Evolutionary conservation across 2,888 invertebrate genomes (phyloP).

Genomic region (Galeruca laticollis): DNA sequence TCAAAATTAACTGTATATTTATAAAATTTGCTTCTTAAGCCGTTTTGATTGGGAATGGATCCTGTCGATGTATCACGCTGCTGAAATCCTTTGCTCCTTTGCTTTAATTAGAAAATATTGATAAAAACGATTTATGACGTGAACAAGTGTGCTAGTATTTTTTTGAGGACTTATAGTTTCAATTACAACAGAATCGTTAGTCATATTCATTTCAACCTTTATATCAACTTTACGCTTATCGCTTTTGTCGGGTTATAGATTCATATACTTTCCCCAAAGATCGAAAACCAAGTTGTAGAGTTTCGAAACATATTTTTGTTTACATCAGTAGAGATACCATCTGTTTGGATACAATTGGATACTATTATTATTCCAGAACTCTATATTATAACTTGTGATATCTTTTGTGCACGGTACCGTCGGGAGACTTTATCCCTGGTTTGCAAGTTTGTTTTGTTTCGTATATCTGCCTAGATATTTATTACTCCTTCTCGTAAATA

Average conservation of each 20-base stretch:
- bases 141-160: no score
- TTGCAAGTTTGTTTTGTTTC: background rate
- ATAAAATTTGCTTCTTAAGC: no score
- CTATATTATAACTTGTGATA: slow-evolving; percentile 25
- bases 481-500: slow-evolving; percentile 3
- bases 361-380: slow-evolving; percentile 20
- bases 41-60: no score
- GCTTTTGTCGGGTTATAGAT: background rate
- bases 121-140: no score
- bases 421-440: slow-evolving; percentile 8
- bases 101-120: no score
- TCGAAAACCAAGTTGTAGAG: background rate
- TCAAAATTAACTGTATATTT: no score
- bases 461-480: slow-evolving; percentile 7
- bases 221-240: no score
- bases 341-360: slow-evolving; percentile 19
- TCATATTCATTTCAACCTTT: no score
- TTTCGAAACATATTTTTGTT: slow-evolving; percentile 29
- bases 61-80: no score
- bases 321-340: slow-evolving; percentile 18
- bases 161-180: no score
- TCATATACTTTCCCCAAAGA: background rate
- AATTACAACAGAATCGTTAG: no score
- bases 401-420: slow-evolving; percentile 20
- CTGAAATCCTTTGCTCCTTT: no score